phyloP scores from a whole-genome alignment of 1,140 invertebrate genomes.

The Ctenoplectra terminalis region DNA sequence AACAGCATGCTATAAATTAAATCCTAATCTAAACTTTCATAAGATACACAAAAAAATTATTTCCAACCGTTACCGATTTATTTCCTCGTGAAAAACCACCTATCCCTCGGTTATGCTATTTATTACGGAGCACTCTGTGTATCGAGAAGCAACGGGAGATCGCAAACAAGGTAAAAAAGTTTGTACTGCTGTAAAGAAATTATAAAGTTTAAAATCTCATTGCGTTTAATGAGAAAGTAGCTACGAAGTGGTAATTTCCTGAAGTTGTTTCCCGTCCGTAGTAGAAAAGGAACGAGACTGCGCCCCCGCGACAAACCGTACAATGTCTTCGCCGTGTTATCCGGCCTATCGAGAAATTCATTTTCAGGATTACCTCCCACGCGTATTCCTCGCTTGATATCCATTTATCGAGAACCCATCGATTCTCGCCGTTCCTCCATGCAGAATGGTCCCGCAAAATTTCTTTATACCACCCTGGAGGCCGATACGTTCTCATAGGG shows the following conservation, averaged over 20 bases:
- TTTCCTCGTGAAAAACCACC: background rate
- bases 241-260: constrained; percentile 39
- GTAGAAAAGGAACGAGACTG: constrained; percentile 16
- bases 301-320: constrained; percentile 10
- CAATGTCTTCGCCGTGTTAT: constrained; percentile 29
- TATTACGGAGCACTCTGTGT: constrained; percentile 14
- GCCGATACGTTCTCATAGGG: constrained; percentile 45
- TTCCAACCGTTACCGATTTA: background rate
- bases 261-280: constrained; percentile 24
- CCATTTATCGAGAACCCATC: constrained; percentile 61
- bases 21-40: too few species aligned
- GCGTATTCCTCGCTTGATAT: constrained; percentile 58
- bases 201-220: constrained; percentile 68
- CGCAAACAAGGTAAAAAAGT: constrained; percentile 65
- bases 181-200: constrained; percentile 62
- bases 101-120: background rate
- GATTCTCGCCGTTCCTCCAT: constrained; percentile 47
- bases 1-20: too few species aligned
- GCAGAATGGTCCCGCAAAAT: constrained; percentile 54
- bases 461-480: constrained; percentile 61
- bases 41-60: too few species aligned
- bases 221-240: constrained; percentile 70
- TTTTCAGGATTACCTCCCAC: constrained; percentile 57
- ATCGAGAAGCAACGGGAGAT: constrained; percentile 45
- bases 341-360: constrained; percentile 51